Evolutionary conservation across 92 coral and sea anemone genomes (phyloP), one percentile per base, ranked within the genome.

Genomic region (Desmophyllum pertusum): DNA sequence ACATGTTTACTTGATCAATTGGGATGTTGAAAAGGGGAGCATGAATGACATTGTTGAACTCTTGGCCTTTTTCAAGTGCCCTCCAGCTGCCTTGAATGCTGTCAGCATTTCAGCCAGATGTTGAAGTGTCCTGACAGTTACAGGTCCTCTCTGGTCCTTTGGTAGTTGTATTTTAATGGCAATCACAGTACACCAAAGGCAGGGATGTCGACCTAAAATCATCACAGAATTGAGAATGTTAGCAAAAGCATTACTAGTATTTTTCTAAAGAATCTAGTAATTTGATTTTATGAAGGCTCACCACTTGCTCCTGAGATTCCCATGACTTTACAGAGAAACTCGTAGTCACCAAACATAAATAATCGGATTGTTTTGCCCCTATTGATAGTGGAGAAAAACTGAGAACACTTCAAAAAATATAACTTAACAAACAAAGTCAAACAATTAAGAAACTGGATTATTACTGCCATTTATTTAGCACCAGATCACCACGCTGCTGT

Each of bases 231-330:
- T n/a, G n/a, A n/a, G n/a, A n/a, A n/a, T n/a, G n/a, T n/a, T n/a
- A n/a, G n/a, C n/a, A n/a, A n/a, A n/a, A n/a, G n/a, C n/a, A n/a
- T n/a, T n/a, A n/a, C n/a, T n/a, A n/a, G n/a, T n/a, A n/a, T n/a
- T n/a, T n/a, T n/a, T n/a, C n/a, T n/a, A n/a, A n/a, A n/a, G n/a
- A n/a, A n/a, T n/a, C n/a, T n/a, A n/a, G n/a, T n/a, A n/a, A n/a
- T n/a, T n/a, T n/a, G n/a, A n/a, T n/a, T n/a, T n/a, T n/a, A n/a
- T n/a, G n/a, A n/a, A n/a, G n/a, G 25, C 46, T 79, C 48, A 62
- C 83, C 83, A 79, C 83, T 79, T 79, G 83, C 83, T 27, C 83
- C 83, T n/a, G 83, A 79, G 3, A 79, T 79, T 62, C 83, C 74
- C 0, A 51, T 14, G 29, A 79, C 59, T 40, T 79, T 79, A n/a